These are phyloP conservation scores for Taenaris catops DNA, from an alignment of 2,888 invertebrate genomes.

Conservation along the genomic window DNA sequence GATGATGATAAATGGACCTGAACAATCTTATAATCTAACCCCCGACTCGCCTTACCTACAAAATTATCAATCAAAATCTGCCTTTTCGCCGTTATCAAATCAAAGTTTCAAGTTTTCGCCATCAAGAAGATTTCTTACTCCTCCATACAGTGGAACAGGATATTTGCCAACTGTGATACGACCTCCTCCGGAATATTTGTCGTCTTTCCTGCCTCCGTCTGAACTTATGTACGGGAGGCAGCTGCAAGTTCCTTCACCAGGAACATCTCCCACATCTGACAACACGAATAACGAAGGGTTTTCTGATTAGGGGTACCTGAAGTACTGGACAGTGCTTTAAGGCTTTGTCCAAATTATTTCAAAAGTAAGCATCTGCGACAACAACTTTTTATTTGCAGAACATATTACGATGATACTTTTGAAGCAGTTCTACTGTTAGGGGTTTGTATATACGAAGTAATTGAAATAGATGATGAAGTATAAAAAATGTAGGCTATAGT, in stretches of 20 bases:
- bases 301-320: slow-evolving; percentile 58
- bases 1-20: slow-evolving; percentile 86
- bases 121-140: slow-evolving; percentile 88
- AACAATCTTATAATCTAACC: slow-evolving; percentile 51
- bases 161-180: slow-evolving; percentile 89
- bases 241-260: slow-evolving; percentile 65
- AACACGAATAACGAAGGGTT: slow-evolving; percentile 74
- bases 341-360: slow-evolving; percentile 9
- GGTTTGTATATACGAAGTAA: too few relatives aligned
- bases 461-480: too few relatives aligned
- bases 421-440: too few relatives aligned
- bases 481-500: too few relatives aligned
- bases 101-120: slow-evolving; percentile 82
- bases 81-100: slow-evolving; percentile 86
- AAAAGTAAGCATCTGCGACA: too few relatives aligned
- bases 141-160: slow-evolving; percentile 91
- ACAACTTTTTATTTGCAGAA: too few relatives aligned
- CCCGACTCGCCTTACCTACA: slow-evolving; percentile 68
- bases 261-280: slow-evolving; percentile 71
- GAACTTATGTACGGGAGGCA: slow-evolving; percentile 71
- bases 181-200: slow-evolving; percentile 71
- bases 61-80: slow-evolving; percentile 82
- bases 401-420: too few relatives aligned
- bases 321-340: slow-evolving; percentile 41
- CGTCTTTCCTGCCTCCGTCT: slow-evolving; percentile 65